Base-by-base conservation (phyloP, 2,113 vertebrate genomes). In the Ochotona curzoniae region DNA sequence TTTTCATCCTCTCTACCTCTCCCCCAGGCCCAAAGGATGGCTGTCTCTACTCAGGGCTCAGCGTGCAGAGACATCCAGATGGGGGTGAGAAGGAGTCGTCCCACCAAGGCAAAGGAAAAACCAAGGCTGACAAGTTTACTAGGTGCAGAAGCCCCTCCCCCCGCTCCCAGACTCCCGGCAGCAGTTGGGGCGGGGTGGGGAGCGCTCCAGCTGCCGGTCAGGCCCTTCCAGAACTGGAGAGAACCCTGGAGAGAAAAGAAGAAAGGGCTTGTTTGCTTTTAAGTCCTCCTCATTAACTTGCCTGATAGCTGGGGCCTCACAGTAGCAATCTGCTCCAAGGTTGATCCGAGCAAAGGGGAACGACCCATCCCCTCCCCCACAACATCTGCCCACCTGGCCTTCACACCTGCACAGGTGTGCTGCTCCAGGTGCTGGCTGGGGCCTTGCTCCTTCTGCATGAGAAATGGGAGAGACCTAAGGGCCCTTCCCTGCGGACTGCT, bases 281-380 rank as follows among this genome's bases (percentile, higher is more conserved):
- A 73, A 74, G 57, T 5, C 28, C 8, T 90, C 86, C 66, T 93
- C 66, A 78, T 82, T 74, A 92, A 88, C 51, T 83, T 70, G 51
- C 49, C 60, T 4, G 64, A 93, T 2, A 66, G 79, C 38, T 14
- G 15, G 89, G 49, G n/a, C 10, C 18, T 60, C 28, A 20, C 15
- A 7, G 11, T 69, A 7, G 12, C 47, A 8, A n/a, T 2, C 18
- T n/a, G 54, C 26, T 76, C 20, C 26, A n/a, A 57, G 47, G 63
- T 35, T 47, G 14, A 80, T 20, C 18, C 14, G 54, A 57, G 17
- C 5, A 18, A 57, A 57, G 18, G 54, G 54, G 18, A 44, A 3
- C 38, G 54, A 57, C 18, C 54, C 54, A 44, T 57, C 54, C 54
- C 54, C 18, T 18, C 25, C 61, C 21, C 44, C 1, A 0, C 23